These are phyloP conservation scores for Hyperoplus immaculatus DNA, from an alignment of 2,797 vertebrate genomes.

Conservation along the genomic window DNA sequence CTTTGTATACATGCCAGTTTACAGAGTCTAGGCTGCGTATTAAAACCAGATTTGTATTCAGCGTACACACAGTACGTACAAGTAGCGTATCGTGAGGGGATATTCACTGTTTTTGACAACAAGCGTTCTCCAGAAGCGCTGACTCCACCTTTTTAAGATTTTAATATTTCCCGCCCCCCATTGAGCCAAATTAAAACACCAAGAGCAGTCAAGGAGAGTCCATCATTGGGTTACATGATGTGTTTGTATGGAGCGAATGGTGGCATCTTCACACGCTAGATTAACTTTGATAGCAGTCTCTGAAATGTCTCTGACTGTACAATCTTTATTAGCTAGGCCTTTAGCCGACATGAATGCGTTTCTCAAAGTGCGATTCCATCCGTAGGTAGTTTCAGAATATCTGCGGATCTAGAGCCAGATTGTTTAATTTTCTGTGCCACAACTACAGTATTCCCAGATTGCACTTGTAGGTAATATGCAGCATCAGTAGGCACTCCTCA, in stretches of 20 bases:
- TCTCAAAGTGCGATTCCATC: background rate
- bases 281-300: background rate
- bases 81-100: too few species aligned
- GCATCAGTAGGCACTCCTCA: slow-evolving; percentile 73
- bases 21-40: too few species aligned
- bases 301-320: too few species aligned
- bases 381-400: slow-evolving; percentile 3
- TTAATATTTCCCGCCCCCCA: slow-evolving; percentile 37
- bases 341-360: too few species aligned
- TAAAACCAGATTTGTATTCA: too few species aligned
- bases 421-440: slow-evolving; percentile 12
- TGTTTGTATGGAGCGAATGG: background rate
- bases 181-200: slow-evolving; percentile 20
- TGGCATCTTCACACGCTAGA: background rate
- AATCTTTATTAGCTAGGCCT: background rate
- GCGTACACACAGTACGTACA: too few species aligned
- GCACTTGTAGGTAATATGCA: slow-evolving; percentile 58
- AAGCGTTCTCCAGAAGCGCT: too few species aligned
- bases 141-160: slow-evolving; percentile 15
- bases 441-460: slow-evolving; percentile 37
- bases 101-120: too few species aligned
- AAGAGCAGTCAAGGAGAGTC: slow-evolving; percentile 34
- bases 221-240: slow-evolving; percentile 15
- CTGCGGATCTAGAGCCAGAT: slow-evolving; percentile 16
- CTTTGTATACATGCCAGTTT: too few species aligned